phyloP scores from a whole-genome alignment of 2,888 invertebrate genomes.

The Adelognathus sp. region DNA sequence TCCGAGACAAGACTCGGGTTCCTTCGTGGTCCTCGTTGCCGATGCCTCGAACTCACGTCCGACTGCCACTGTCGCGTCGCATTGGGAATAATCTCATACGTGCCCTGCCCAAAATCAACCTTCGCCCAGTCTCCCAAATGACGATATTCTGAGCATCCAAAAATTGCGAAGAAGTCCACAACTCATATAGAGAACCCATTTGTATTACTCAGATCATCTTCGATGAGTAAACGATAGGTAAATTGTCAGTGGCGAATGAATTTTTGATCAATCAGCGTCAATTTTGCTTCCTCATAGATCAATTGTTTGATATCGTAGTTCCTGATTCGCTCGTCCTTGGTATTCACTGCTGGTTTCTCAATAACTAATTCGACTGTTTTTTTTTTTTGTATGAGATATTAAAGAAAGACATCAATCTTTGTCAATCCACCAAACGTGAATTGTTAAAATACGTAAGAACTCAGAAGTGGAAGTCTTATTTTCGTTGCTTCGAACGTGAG shows the following conservation, averaged over 20 bases:
- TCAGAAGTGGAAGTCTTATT: constrained; percentile 45
- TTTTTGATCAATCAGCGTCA: too few relatives aligned
- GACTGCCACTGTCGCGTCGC: constrained; percentile 36
- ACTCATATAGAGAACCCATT: too few relatives aligned
- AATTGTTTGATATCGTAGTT: too few relatives aligned
- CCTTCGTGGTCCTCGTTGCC: background rate
- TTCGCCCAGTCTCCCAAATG: background rate
- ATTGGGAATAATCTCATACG: constrained; percentile 16
- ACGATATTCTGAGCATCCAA: background rate
- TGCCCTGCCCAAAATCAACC: constrained; percentile 39
- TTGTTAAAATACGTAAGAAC: background rate
- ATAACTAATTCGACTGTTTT: too few relatives aligned
- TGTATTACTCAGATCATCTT: too few relatives aligned
- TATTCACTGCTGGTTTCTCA: too few relatives aligned
- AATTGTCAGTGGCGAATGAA: background rate
- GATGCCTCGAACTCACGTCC: constrained; percentile 35
- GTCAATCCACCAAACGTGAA: background rate
- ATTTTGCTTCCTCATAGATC: too few relatives aligned
- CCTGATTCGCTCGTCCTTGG: too few relatives aligned
- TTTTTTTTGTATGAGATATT: background rate
- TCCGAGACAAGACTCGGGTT: background rate
- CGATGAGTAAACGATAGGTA: too few relatives aligned
- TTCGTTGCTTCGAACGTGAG: background rate
- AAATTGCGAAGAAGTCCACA: background rate
- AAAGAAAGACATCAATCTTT: background rate